Evolutionary conservation across 2,113 vertebrate species (phyloP), one percentile per base, ranked within the genome.

Genomic region (Platycercus adscitus): DNA sequence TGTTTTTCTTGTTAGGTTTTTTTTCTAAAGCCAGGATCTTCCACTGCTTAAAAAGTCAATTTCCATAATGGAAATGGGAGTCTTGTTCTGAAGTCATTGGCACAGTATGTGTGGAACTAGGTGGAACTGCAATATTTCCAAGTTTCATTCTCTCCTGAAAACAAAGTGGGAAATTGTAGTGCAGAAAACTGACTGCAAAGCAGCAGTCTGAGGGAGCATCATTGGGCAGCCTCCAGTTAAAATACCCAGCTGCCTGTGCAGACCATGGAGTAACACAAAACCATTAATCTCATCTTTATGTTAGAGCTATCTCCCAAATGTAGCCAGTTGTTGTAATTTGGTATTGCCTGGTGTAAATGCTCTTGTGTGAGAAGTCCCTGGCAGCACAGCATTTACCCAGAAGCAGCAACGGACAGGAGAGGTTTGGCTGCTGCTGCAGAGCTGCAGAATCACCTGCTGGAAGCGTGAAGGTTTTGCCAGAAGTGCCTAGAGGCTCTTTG

Each of bases 81-180:
- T 55, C 79, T 83, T 83, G 12, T 64, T 92, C 43, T 81, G 31
- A 92, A 95, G 35, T 37, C 44, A n/a, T 46, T 89, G 64, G 39
- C 80, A 93, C 20, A 39, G 17, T 17, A 5, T 80, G 37, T 64
- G 39, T 70, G 47, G 90, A 94, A 83, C 35, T 13, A 90, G 88
- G 95, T 95, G 52, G 52, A 79, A 80, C 69, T 43, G 58, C 91
- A 50, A 77, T 33, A 61, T 75, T 96, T 95, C 77, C 69, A 60
- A 23, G 33, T 89, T 95, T 84, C 19, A 44, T 89, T 60, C 35
- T 88, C 35, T 70, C 43, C 26, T 37, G 41, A 81, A 89, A 95
- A 66, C 17, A 89, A 83, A 56, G 65, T 91, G 18, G 63, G 60
- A 56, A 68, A 72, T 70, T 93, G 76, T 35, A 58, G 13, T 66